A percentile compares a stretch with the other conserved stretches of the same genome.
Evolutionary conservation across 2,888 invertebrate genomes (phyloP).

Genomic region (Andrena bucephala): DNA sequence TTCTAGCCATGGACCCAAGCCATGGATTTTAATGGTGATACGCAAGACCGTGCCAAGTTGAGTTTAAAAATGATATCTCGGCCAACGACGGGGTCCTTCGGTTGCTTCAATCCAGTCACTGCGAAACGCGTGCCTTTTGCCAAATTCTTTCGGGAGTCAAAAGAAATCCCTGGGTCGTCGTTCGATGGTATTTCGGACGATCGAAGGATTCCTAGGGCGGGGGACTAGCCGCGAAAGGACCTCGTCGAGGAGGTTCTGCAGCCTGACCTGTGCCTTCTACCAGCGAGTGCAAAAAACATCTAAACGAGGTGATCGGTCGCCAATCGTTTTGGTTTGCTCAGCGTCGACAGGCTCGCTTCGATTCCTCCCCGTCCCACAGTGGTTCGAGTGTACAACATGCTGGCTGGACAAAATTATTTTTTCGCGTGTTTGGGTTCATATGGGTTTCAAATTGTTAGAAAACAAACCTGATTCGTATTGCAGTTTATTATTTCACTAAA

Average conservation of each 20-base stretch:
- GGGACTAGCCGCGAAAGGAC: constrained; percentile 65
- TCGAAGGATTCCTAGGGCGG: not conserved
- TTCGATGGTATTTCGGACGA: not conserved
- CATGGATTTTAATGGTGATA: constrained; percentile 84
- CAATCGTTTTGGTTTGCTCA: constrained; percentile 48
- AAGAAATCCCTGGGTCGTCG: not conserved
- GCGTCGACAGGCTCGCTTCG: constrained; percentile 65
- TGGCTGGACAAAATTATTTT: no score
- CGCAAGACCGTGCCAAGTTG: constrained; percentile 74
- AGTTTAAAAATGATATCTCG: constrained; percentile 67
- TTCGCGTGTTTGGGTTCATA: no score
- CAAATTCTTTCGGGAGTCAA: not conserved
- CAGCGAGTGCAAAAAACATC: constrained; percentile 78
- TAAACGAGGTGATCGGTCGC: constrained; percentile 62
- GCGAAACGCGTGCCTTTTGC: not conserved
- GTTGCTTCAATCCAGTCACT: not conserved
- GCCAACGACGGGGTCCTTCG: constrained; percentile 72
- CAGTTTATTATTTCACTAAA: no score
- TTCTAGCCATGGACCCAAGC: constrained; percentile 83
- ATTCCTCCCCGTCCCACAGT: constrained; percentile 22
- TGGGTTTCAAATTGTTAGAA: no score
- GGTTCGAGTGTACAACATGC: no score
- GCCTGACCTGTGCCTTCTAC: constrained; percentile 77
- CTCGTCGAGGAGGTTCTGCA: constrained; percentile 72
- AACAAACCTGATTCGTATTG: no score